A percentile compares a stretch with the other conserved stretches of the same genome.
Conservation (phyloP, 2,888 invertebrate species). For the Himalopsyche kuldschensis region DNA sequence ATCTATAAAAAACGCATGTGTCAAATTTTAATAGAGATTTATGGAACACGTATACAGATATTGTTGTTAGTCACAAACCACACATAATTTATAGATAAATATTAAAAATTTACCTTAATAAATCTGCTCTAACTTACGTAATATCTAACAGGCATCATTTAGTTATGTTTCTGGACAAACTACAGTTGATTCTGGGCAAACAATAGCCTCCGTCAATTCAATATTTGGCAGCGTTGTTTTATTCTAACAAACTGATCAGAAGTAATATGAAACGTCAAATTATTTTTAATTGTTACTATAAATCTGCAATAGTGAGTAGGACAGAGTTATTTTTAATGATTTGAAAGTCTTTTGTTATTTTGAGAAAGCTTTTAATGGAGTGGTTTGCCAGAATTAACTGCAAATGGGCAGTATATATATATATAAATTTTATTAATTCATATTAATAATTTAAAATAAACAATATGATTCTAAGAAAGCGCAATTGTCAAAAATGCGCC, state of each 20-base stretch:
- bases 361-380: neutral
- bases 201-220: neutral
- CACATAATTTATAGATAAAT: neutral
- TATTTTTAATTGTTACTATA: no score
- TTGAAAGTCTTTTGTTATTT: neutral
- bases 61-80: constrained; percentile 3
- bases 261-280: no score
- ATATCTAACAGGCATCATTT: constrained; percentile 36
- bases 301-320: no score
- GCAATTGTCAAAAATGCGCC: neutral
- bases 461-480: neutral
- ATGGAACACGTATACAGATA: neutral
- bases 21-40: neutral
- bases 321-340: no score
- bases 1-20: neutral
- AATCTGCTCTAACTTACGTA: constrained; percentile 27
- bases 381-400: neutral
- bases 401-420: neutral
- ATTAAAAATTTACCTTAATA: constrained; percentile 4
- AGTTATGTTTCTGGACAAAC: neutral
- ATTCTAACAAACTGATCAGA: no score
- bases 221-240: neutral
- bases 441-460: constrained; percentile 10
- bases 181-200: neutral
- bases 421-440: neutral